These are phyloP conservation scores for Saguinus imperator DNA, from an alignment of 2,113 vertebrate genomes.

Conservation along the genomic window DNA sequence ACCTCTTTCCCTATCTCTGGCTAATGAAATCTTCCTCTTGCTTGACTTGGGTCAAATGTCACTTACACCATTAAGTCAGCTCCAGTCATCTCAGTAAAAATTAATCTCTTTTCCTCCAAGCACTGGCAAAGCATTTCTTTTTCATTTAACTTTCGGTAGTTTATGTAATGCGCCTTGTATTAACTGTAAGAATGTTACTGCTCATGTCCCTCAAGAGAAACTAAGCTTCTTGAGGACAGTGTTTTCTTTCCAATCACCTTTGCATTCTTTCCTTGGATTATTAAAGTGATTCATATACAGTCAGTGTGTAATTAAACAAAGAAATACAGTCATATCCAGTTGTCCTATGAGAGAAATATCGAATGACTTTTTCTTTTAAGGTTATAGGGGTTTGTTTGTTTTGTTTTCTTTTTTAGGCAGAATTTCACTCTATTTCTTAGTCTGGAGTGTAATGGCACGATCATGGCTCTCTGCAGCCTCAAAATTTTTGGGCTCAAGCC, in stretches of 20 bases:
- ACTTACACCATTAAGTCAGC: slow-evolving; percentile 9
- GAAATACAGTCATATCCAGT: background rate
- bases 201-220: background rate
- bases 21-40: slow-evolving; percentile 39
- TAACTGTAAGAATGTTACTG: background rate
- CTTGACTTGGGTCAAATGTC: background rate
- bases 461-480: too few relatives aligned
- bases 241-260: background rate
- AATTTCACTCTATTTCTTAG: too few relatives aligned
- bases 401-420: too few relatives aligned
- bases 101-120: background rate
- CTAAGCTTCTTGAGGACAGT: background rate
- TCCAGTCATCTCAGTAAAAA: slow-evolving; percentile 23
- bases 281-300: background rate
- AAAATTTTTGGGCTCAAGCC: too few relatives aligned
- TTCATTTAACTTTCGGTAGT: background rate
- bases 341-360: background rate
- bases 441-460: too few relatives aligned
- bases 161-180: background rate
- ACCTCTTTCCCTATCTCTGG: background rate
- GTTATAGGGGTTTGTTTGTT: too few relatives aligned
- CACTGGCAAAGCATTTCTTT: background rate
- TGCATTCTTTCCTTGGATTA: background rate
- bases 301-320: background rate
- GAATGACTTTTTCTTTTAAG: background rate